phyloP scores from a whole-genome alignment of 2,888 invertebrate species.

The Scrobipalpa atriplicella region DNA sequence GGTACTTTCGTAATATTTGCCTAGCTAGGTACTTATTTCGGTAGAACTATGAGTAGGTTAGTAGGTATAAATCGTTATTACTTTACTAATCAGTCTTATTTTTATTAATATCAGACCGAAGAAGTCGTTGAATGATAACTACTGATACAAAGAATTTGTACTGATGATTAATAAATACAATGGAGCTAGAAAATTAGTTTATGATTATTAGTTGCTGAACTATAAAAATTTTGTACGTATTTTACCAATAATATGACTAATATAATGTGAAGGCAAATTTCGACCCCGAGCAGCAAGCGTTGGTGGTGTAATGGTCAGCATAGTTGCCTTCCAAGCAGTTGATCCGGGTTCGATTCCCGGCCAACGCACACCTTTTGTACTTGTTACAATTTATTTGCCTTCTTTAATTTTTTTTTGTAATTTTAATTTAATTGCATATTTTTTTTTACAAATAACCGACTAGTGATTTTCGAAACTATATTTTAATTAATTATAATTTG shows the following conservation, averaged over 20 bases:
- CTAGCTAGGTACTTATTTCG: too few species aligned
- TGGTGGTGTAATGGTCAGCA: slow-evolving; percentile 84
- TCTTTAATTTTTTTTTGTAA: neutral
- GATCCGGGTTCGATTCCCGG: slow-evolving; percentile 84
- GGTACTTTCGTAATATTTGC: too few species aligned
- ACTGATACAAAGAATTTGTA: too few species aligned
- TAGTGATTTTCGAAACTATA: neutral
- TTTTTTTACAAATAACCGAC: too few species aligned
- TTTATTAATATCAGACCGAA: too few species aligned
- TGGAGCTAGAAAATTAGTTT: neutral
- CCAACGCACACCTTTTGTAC: slow-evolving; percentile 72
- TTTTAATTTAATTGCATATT: neutral
- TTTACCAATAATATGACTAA: neutral
- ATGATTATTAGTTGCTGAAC: neutral
- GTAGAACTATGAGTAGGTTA: too few species aligned
- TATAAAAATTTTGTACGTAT: neutral
- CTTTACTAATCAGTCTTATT: too few species aligned
- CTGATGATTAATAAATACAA: neutral
- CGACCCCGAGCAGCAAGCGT: slow-evolving; percentile 46
- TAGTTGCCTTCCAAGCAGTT: slow-evolving; percentile 84
- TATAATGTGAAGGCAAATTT: slow-evolving; percentile 38
- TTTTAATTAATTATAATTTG: neutral
- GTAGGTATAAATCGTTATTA: too few species aligned
- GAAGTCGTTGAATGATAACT: too few species aligned
- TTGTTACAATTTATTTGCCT: too few species aligned